Conservation (phyloP, 2,113 vertebrate genomes). For the Charadrius vociferus region DNA sequence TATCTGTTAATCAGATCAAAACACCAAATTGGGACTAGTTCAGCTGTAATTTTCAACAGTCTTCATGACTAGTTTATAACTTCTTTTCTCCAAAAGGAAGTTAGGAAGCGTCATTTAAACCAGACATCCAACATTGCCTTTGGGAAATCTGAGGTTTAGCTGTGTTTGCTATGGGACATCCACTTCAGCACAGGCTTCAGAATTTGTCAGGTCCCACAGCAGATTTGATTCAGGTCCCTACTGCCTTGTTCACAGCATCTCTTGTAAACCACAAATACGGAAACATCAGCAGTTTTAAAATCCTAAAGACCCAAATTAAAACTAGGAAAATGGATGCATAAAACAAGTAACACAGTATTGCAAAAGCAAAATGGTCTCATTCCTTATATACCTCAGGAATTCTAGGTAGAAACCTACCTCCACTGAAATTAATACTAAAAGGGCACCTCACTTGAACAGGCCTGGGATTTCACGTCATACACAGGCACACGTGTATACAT, state of each 20-base stretch:
- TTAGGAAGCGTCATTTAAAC: background rate
- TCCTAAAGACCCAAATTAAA: background rate
- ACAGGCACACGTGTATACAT: too few species aligned
- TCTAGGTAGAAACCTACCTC: background rate
- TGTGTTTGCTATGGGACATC: background rate
- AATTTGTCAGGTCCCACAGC: background rate
- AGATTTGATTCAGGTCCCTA: background rate
- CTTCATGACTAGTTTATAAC: background rate
- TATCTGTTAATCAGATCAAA: conserved; percentile 72
- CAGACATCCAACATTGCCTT: background rate
- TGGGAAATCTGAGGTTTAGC: background rate
- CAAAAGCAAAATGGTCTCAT: background rate
- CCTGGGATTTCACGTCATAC: background rate
- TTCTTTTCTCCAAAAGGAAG: background rate
- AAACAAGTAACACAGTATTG: background rate
- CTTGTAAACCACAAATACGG: background rate
- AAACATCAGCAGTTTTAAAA: background rate
- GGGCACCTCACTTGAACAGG: background rate
- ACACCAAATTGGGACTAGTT: background rate
- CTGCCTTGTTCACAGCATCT: background rate
- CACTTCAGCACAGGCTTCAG: background rate
- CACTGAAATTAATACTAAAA: background rate
- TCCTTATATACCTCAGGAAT: background rate
- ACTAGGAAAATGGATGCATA: background rate
- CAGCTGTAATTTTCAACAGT: background rate